phyloP scores from a whole-genome alignment of 1,140 invertebrate genomes.

The Hestina assimilis region DNA sequence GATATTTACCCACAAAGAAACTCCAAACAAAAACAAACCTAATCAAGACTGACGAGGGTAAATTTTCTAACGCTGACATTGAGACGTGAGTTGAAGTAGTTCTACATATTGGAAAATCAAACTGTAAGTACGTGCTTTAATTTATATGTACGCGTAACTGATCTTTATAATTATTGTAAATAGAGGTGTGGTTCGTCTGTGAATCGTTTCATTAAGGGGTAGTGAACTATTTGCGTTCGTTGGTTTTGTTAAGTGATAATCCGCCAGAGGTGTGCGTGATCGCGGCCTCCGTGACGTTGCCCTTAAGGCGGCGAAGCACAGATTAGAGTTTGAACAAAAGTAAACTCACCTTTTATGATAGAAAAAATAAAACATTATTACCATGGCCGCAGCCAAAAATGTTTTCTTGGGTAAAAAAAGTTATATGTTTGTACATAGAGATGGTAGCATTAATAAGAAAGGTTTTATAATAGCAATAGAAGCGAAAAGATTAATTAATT shows the following conservation, averaged over 20 bases:
- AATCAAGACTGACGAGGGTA: background rate
- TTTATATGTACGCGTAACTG: constrained; percentile 32
- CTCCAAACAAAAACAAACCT: background rate
- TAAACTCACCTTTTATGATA: background rate
- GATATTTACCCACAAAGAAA: constrained; percentile 37
- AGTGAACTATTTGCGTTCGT: constrained; percentile 42
- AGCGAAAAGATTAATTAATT: too few relatives aligned
- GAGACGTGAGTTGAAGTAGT: constrained; percentile 19
- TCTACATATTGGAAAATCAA: constrained; percentile 38
- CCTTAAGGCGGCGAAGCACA: constrained; percentile 35
- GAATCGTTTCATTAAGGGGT: constrained; percentile 44
- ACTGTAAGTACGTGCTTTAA: constrained; percentile 24
- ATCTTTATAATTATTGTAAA: constrained; percentile 33
- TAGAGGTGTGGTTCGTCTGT: constrained; percentile 47
- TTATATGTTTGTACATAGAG: too few relatives aligned
- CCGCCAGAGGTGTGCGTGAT: constrained; percentile 49
- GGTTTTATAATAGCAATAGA: too few relatives aligned
- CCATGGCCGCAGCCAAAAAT: too few relatives aligned
- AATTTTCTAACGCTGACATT: constrained; percentile 3
- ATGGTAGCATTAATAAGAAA: too few relatives aligned
- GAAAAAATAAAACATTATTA: too few relatives aligned
- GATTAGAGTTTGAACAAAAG: constrained; percentile 35
- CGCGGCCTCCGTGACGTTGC: constrained; percentile 35
- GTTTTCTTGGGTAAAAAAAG: too few relatives aligned
- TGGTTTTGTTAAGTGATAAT: constrained; percentile 52